Conservation (phyloP, 2,113 vertebrate genomes). For the Hypomesus transpacificus region DNA sequence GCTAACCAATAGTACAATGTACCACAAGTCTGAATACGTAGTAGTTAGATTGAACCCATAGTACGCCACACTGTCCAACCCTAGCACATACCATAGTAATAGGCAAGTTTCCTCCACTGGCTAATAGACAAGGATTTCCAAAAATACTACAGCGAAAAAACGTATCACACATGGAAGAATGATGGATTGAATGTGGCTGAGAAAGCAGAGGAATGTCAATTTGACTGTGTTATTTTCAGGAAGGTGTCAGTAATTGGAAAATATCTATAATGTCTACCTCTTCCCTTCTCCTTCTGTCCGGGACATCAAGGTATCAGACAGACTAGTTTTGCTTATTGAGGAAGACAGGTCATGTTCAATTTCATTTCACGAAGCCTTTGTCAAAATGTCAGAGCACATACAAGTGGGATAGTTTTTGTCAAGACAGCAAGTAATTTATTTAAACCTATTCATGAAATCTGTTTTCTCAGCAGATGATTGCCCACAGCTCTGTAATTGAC, state of each 20-base stretch:
- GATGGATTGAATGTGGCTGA: conserved; percentile 33
- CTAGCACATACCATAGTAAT: not conserved
- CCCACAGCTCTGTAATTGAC: not conserved
- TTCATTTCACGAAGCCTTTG: conserved; percentile 55
- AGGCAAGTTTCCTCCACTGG: too few species aligned
- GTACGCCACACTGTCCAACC: too few species aligned
- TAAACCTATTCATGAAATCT: conserved; percentile 33
- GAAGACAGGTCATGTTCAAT: conserved; percentile 52
- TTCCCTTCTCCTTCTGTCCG: conserved; percentile 24
- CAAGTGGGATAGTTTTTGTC: conserved; percentile 16
- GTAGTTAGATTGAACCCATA: too few species aligned
- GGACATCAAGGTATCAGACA: conserved; percentile 33
- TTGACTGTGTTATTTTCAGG: conserved; percentile 31
- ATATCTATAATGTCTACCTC: conserved; percentile 16
- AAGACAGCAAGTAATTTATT: conserved; percentile 38
- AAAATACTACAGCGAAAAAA: not conserved
- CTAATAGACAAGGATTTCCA: not conserved
- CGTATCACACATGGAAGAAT: conserved; percentile 10
- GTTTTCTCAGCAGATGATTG: conserved; percentile 11
- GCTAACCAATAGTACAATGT: too few species aligned
- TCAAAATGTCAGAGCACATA: conserved; percentile 35
- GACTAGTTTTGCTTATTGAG: conserved; percentile 47
- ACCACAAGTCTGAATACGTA: too few species aligned
- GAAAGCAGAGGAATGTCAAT: conserved; percentile 41
- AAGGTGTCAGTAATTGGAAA: conserved; percentile 36